Evolutionary conservation across 2,888 invertebrate genomes (phyloP), one percentile per base, ranked within the genome.

Genomic region (Eulithis prunata): DNA sequence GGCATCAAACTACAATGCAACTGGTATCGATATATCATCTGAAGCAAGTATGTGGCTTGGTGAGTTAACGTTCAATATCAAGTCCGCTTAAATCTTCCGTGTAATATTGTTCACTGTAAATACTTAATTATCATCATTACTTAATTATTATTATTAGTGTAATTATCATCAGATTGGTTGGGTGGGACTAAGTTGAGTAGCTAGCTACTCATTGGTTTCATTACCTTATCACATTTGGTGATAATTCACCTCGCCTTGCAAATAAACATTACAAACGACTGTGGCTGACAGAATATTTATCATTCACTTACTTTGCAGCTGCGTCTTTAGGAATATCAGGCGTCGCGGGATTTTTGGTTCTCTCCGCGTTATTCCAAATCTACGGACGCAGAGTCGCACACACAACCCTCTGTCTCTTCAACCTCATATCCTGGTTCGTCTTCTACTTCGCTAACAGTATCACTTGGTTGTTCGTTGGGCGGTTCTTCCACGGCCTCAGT

Each of bases 351-450:
- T 56, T 43, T 13, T 7, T 56, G 2, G 8, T 56, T 12, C 56
- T 56, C 45, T 56, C 56, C 1, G n/a, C 45, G 7, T 12, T 56
- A 45, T 45, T 56, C 7, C 36, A 56, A 45, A 56, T 45, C 45
- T 45, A 5, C 5, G 56, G 56, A 12, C 56, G 56, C 28, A 55
- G 11, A 21, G 13, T 47, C 47, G 47, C 47, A 14, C 47, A 47
- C 47, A 47, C 47, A 5, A 14, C 13, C 47, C 47, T 47, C 6
- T 47, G 47, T 13, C 14, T 47, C 7, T 47, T 47, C 14, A 47
- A 47, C 14, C 47, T 47, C 47, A 14, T 47, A 14, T 13, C 47
- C 5, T 47, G 47, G 47, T 13, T 47, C 14, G 8, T 47, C 47
- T 47, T 47, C 47, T 47, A 47, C 47, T 47, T 47, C 14, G 47